These are phyloP conservation scores for Capreolus pygargus DNA, from an alignment of 2,113 vertebrate genomes.

Conservation along the genomic window DNA sequence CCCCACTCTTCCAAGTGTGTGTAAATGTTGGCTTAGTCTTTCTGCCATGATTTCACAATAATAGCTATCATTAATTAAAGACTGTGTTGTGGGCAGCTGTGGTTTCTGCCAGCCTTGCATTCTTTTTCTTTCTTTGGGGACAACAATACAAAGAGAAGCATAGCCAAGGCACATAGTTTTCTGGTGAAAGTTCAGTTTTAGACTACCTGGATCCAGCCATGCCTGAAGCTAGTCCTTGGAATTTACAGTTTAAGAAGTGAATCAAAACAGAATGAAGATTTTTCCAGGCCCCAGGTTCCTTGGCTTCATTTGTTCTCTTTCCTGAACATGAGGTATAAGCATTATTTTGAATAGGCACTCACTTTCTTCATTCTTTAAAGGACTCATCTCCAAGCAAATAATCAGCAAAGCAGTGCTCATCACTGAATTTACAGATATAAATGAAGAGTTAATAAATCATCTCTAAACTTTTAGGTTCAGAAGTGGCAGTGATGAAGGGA, in stretches of 20 bases:
- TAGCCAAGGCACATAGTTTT: background rate
- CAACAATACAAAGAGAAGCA: background rate
- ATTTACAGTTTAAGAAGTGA: background rate
- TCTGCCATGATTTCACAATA: background rate
- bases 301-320: background rate
- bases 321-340: background rate
- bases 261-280: background rate
- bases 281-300: background rate
- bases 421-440: background rate
- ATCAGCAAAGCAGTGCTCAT: background rate
- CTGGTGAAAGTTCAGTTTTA: background rate
- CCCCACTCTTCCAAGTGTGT: background rate
- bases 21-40: background rate
- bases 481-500: background rate
- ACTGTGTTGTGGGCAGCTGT: background rate
- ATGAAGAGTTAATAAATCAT: background rate
- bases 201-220: background rate
- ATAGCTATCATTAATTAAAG: background rate
- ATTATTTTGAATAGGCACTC: background rate
- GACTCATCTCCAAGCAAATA: background rate
- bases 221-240: background rate
- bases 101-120: background rate
- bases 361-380: constrained; percentile 24
- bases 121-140: background rate
- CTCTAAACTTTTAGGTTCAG: background rate